These are phyloP conservation scores for Sebastes fasciatus DNA, from an alignment of 2,113 vertebrate species.

Conservation along the genomic window DNA sequence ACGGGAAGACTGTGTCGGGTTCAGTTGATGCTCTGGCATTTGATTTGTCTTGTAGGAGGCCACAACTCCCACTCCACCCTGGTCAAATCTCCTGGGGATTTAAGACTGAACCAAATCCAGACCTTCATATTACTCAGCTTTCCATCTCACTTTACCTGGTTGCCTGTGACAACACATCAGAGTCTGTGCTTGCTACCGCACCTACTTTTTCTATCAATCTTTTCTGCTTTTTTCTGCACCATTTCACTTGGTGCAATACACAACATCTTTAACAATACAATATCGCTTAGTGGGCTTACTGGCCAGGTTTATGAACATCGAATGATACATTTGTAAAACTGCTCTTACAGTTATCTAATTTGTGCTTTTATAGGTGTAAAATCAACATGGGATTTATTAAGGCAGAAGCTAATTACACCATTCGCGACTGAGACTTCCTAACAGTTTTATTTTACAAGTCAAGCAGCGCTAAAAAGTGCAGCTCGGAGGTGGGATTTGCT, in stretches of 20 bases:
- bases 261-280: neutral
- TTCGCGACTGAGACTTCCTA: neutral
- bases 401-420: neutral
- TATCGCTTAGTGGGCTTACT: neutral
- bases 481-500: neutral
- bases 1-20: slow-evolving; percentile 4
- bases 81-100: slow-evolving; percentile 25
- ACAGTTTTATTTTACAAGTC: neutral
- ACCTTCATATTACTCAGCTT: slow-evolving; percentile 15
- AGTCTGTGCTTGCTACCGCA: neutral
- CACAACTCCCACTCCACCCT: slow-evolving; percentile 6
- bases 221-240: neutral
- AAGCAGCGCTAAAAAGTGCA: neutral
- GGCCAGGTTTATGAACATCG: neutral
- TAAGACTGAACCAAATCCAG: slow-evolving; percentile 4
- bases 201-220: neutral
- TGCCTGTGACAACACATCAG: neutral
- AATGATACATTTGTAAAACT: neutral
- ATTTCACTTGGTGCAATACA: neutral
- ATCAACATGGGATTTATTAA: neutral
- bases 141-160: slow-evolving; percentile 1
- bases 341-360: neutral
- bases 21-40: slow-evolving; percentile 30
- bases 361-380: neutral
- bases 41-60: neutral